phyloP scores from a whole-genome alignment of 2,888 invertebrate genomes.

The Cryptus armator region DNA sequence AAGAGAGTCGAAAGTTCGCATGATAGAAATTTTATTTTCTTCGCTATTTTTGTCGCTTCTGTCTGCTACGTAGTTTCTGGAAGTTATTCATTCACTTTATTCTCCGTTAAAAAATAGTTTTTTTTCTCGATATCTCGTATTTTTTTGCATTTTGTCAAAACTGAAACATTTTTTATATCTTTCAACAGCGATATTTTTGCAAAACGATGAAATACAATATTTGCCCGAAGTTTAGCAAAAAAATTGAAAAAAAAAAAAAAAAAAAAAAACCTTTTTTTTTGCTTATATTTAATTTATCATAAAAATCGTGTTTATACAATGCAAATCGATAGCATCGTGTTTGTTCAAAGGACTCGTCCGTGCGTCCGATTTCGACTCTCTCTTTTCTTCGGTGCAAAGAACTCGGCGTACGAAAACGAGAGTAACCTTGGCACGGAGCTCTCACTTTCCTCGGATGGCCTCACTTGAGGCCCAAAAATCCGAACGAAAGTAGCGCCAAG shows the following conservation, averaged over 20 bases:
- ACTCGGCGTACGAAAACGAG: constrained; percentile 23
- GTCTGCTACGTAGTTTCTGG: not conserved
- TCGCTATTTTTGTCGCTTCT: not conserved
- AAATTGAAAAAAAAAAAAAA: no score
- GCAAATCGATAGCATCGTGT: not conserved
- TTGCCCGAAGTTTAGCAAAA: no score
- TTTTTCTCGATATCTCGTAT: no score
- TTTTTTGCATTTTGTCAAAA: no score
- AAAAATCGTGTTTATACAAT: no score
- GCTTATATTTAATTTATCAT: no score
- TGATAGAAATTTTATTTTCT: not conserved
- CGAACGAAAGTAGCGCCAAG: constrained; percentile 13
- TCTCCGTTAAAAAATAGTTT: no score
- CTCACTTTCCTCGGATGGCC: constrained; percentile 21
- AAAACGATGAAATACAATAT: no score
- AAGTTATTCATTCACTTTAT: no score
- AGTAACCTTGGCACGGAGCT: constrained; percentile 37
- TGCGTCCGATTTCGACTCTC: not conserved
- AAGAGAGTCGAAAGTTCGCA: constrained; percentile 9
- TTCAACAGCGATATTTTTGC: no score
- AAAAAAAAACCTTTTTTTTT: no score
- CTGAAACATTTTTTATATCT: no score
- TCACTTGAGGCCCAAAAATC: constrained; percentile 34
- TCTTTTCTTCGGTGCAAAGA: not conserved
- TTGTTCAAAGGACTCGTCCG: not conserved